These are phyloP conservation scores for Protobothrops flavoviridis DNA, from an alignment of 2,113 vertebrate genomes.

Conservation along the genomic window DNA sequence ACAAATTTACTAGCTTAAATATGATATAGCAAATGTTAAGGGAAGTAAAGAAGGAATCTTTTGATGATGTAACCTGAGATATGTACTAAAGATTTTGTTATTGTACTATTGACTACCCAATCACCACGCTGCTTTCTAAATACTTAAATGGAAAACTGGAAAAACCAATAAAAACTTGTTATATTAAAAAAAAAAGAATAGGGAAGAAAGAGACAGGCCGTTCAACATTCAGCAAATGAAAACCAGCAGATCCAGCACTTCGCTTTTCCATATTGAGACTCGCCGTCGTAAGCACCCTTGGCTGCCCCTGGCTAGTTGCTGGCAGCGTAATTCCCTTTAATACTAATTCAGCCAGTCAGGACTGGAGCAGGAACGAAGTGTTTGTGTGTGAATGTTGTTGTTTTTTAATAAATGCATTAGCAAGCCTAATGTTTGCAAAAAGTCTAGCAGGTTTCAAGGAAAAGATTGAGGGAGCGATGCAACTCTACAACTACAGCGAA, in stretches of 20 bases:
- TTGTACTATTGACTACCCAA: too few relatives aligned
- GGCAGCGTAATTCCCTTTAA: background rate
- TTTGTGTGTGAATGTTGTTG: background rate
- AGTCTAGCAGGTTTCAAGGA: background rate
- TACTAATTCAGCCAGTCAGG: background rate
- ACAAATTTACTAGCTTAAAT: too few relatives aligned
- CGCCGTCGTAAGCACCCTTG: background rate
- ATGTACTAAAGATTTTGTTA: too few relatives aligned
- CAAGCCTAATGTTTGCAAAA: background rate
- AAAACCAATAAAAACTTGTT: too few relatives aligned
- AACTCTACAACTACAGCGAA: background rate
- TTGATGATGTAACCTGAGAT: too few relatives aligned
- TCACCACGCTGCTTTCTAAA: too few relatives aligned
- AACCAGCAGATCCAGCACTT: background rate
- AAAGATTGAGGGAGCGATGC: background rate
- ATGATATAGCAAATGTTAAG: too few relatives aligned
- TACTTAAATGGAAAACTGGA: too few relatives aligned
- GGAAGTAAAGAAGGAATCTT: too few relatives aligned
- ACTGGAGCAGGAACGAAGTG: background rate
- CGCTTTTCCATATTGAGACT: background rate
- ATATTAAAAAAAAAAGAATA: too few relatives aligned
- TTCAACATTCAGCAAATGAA: background rate
- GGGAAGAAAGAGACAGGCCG: background rate
- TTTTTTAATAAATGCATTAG: background rate
- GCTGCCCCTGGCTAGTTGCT: background rate